A percentile compares a stretch with the other conserved stretches of the same genome.
Conservation (phyloP, 53 echinoderm and acorn worm species). For the Arbacia lixula region DNA sequence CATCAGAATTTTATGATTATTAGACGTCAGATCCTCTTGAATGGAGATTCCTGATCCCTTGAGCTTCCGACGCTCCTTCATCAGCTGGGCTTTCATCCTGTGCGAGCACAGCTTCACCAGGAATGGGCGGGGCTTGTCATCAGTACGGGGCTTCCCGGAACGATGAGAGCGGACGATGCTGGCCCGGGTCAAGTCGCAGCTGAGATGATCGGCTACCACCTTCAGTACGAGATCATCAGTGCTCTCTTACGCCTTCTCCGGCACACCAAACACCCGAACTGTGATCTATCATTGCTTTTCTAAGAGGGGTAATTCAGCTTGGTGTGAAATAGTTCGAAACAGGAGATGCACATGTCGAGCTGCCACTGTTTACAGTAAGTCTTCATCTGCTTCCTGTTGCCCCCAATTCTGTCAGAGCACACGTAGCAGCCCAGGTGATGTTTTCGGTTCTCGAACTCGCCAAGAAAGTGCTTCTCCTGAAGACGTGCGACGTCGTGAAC, state of each 20-base stretch:
- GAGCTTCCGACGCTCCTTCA: neutral
- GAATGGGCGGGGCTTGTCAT: slow-evolving; percentile 24
- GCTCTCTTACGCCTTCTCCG: neutral
- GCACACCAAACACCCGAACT: slow-evolving; percentile 19
- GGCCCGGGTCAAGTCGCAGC: neutral
- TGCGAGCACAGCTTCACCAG: slow-evolving; percentile 6
- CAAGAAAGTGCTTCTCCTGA: no score
- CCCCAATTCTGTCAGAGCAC: no score
- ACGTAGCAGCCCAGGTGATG: no score
- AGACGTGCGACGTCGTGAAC: no score
- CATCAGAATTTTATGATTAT: slow-evolving; percentile 29
- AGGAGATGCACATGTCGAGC: no score
- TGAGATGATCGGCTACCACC: slow-evolving; percentile 12
- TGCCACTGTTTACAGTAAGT: no score
- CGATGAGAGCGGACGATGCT: slow-evolving; percentile 33
- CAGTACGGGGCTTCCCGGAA: slow-evolving; percentile 17
- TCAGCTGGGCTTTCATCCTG: slow-evolving; percentile 23
- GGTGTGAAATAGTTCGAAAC: no score
- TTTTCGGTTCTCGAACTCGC: no score
- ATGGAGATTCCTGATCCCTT: slow-evolving; percentile 13
- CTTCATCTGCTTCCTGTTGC: no score
- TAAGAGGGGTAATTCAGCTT: no score
- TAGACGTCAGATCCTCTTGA: slow-evolving; percentile 19
- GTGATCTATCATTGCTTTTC: no score
- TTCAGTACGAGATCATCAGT: slow-evolving; percentile 17